Evolutionary conservation across 1,140 invertebrate genomes (phyloP).

Genomic region (Helicoverpa zea): DNA sequence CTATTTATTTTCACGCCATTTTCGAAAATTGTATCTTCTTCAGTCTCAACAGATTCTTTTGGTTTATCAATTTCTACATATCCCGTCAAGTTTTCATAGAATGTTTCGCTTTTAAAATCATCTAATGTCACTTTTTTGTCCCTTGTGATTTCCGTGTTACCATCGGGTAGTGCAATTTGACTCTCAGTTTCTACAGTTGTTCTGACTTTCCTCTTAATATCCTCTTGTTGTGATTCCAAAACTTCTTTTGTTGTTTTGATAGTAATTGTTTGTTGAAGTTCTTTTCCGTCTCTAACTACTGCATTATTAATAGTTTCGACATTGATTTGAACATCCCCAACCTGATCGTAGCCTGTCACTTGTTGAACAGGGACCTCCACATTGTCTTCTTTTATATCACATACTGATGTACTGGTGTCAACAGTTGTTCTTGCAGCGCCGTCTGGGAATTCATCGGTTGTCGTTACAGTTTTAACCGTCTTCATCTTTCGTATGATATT

Average conservation of each 20-base stretch:
- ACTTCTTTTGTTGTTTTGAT: conserved; percentile 83
- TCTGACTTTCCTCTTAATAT: conserved; percentile 77
- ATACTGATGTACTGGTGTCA: conserved; percentile 71
- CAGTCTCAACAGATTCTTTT: conserved; percentile 63
- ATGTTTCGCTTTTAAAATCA: conserved; percentile 70
- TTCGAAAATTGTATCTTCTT: conserved; percentile 71
- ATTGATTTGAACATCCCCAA: conserved; percentile 74
- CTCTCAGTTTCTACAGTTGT: conserved; percentile 79
- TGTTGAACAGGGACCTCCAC: conserved; percentile 52
- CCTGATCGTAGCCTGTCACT: conserved; percentile 60
- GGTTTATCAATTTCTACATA: conserved; percentile 73
- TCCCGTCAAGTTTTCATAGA: conserved; percentile 78
- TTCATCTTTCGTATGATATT: conserved; percentile 72
- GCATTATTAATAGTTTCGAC: conserved; percentile 75
- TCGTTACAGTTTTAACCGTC: conserved; percentile 72
- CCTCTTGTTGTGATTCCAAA: conserved; percentile 60
- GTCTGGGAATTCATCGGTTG: conserved; percentile 67
- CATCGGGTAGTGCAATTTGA: conserved; percentile 78
- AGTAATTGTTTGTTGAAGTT: conserved; percentile 78
- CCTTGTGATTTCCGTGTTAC: conserved; percentile 78
- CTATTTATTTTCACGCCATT: conserved; percentile 72
- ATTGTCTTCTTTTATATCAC: conserved; percentile 64
- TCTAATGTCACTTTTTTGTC: conserved; percentile 82
- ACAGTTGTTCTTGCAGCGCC: conserved; percentile 70
- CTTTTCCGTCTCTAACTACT: conserved; percentile 71